A percentile compares a stretch with the other conserved stretches of the same genome.
Conservation (phyloP, 2,888 invertebrate species). For the Anoplius nigerrimus region DNA sequence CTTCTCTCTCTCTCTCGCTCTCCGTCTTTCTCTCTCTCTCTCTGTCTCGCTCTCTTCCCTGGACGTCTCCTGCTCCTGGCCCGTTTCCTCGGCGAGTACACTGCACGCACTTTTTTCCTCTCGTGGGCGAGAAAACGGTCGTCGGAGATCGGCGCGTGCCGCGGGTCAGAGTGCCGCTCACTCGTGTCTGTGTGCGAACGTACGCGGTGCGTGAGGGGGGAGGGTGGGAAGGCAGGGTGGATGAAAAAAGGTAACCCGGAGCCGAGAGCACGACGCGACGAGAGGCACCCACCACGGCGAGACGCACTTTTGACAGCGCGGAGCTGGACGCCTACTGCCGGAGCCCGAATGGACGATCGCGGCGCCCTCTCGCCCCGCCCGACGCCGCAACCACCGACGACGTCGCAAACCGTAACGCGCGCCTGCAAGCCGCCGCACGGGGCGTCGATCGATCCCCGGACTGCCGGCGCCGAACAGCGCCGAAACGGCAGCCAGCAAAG, state of each 20-base stretch:
- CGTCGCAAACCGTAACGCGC: slow-evolving; percentile 7
- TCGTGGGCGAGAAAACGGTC: no score
- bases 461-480: slow-evolving; percentile 31
- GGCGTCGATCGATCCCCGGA: slow-evolving; percentile 58
- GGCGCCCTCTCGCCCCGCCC: slow-evolving; percentile 80
- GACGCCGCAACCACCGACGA: slow-evolving; percentile 59
- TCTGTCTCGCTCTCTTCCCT: no score
- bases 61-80: no score
- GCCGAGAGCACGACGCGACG: slow-evolving; percentile 12
- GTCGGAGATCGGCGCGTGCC: not conserved
- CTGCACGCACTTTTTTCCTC: slow-evolving; percentile 6
- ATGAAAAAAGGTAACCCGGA: no score
- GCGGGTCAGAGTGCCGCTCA: no score
- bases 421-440: slow-evolving; percentile 21
- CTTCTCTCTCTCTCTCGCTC: slow-evolving; percentile 13
- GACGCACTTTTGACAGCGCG: slow-evolving; percentile 66
- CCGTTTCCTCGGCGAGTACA: no score
- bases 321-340: slow-evolving; percentile 76
- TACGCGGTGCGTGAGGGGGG: slow-evolving; percentile 8
- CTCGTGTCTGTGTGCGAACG: no score
- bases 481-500: not conserved
- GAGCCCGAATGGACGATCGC: slow-evolving; percentile 77
- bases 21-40: no score
- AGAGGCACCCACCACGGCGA: slow-evolving; percentile 23
- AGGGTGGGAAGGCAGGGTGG: no score